Base-by-base conservation (phyloP, 2,888 invertebrate genomes). In the Clanis bilineata region DNA sequence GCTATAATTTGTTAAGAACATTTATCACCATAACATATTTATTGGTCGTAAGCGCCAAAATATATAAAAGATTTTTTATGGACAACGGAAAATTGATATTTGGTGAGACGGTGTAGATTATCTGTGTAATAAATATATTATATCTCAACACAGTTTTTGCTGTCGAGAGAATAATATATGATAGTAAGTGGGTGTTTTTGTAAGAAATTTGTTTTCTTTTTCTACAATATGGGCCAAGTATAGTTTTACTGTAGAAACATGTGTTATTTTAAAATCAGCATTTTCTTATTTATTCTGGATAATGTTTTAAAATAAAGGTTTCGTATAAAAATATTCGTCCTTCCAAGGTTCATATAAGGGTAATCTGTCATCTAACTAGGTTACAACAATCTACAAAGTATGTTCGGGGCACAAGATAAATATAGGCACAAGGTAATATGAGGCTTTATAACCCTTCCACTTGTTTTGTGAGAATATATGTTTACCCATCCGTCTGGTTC, bases 1-100 rank as follows among this genome's bases (percentile, higher is more conserved):
- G 67, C 69, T 60, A 51, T 25, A 43, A 41, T 57, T 57, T 57
- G 56, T 57, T 57, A 28, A 28, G 23, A 18, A 28, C 43, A 18
- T 57, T 57, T 43, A 18, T 57, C 43, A 41, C 18, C 25, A 28
- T 57, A 43, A 57, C 21, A 43, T 39, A 25, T 57, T 51, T 51
- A 41, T 41, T 39, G 15, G 39, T 15, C 7, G 18, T 18, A 18
- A 18, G 18, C 18, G 18, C 18, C 18, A 7, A 18, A 41, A 41
- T 18, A 7, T 18, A 18, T n/a, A 7, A 15, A 9, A 18, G 18
- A 18, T 39, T 15, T 41, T 41, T 41, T 39, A 39, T 15, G 32
- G n/a, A n/a, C n/a, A n/a, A n/a, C n/a, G n/a, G n/a, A n/a, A n/a
- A n/a, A n/a, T n/a, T n/a, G n/a, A n/a, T n/a, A n/a, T n/a, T n/a